Evolutionary conservation across 2,888 invertebrate genomes (phyloP), one percentile per base, ranked within the genome.

Genomic region (Notodonta ziczac): DNA sequence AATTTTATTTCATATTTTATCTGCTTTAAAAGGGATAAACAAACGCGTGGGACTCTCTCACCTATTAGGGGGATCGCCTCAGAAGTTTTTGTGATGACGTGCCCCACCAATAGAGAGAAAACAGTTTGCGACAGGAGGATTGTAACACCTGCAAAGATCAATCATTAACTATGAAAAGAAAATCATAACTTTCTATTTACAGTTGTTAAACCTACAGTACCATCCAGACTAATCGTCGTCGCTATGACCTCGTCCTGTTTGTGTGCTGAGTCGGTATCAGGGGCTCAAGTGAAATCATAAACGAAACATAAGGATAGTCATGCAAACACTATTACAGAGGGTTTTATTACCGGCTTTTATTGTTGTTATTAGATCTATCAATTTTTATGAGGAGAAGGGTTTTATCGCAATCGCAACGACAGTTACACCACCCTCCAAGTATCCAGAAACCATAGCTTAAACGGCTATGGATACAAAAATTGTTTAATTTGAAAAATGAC

Each of bases 1-100:
- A 73, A 66, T 78, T 67, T 61, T 76, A 72, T 72, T 64, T 67
- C 72, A 75, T 71, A 70, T 70, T 71, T 81, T 72, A 58, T 70
- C 77, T 74, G 69, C 69, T 73, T 67, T 62, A 74, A 76, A 74
- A 74, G 62, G 63, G 72, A 61, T 60, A 10, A 77, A 72, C 72
- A 77, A 80, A 82, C 89, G 85, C 87, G 85, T 74, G 57, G 70
- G 68, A 75, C 65, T 76, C 87, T 88, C 94, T 94, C 94, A 98
- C 99, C 99, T 97, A 99, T 98, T 93, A 99, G 96, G 91, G 99
- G 99, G 94, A 99, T 97, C 90, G 99, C 99, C 95, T 99, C 99
- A 94, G 99, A 99, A 94, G 99, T 99, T 96, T 98, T 98, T 94
- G 99, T 99, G 95, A 99, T 98, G 94, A 98, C 98, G 95, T 99